These are phyloP conservation scores for Neoaliturus tenellus DNA, from an alignment of 2,888 invertebrate species.

Conservation along the genomic window DNA sequence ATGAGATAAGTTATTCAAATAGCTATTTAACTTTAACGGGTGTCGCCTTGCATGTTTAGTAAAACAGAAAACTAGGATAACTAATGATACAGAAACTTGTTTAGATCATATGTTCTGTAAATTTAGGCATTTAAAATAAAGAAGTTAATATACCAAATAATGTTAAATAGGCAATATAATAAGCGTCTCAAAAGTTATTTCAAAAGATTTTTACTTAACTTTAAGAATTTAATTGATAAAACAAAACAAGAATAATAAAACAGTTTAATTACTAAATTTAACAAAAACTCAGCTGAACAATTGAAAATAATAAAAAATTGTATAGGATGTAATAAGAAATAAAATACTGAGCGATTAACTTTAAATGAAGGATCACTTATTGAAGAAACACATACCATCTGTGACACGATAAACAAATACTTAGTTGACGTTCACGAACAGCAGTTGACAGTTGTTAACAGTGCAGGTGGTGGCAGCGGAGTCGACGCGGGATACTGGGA, in stretches of 20 bases:
- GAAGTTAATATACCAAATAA: not conserved
- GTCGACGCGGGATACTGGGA: not conserved
- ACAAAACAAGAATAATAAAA: not conserved
- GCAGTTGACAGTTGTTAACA: not conserved
- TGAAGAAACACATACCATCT: not conserved
- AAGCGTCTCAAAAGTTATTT: not conserved
- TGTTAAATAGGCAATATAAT: constrained; percentile 21
- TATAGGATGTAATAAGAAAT: too few relatives aligned
- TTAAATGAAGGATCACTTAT: not conserved
- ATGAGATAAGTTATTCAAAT: too few relatives aligned
- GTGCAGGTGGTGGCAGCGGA: not conserved
- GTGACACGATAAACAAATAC: constrained; percentile 30
- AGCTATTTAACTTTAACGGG: not conserved
- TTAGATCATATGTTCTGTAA: not conserved
- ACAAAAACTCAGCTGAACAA: too few relatives aligned
- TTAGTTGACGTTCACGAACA: constrained; percentile 2
- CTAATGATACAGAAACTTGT: constrained; percentile 5
- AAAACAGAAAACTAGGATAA: too few relatives aligned
- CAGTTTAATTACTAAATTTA: not conserved
- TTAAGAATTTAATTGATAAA: not conserved
- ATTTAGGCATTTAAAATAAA: constrained; percentile 2
- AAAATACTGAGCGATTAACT: too few relatives aligned
- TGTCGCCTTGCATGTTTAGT: not conserved
- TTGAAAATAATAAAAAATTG: too few relatives aligned
- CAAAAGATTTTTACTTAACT: constrained; percentile 2